Base-by-base conservation (phyloP, 2,113 vertebrate species). In the Ancistrus triradiatus region DNA sequence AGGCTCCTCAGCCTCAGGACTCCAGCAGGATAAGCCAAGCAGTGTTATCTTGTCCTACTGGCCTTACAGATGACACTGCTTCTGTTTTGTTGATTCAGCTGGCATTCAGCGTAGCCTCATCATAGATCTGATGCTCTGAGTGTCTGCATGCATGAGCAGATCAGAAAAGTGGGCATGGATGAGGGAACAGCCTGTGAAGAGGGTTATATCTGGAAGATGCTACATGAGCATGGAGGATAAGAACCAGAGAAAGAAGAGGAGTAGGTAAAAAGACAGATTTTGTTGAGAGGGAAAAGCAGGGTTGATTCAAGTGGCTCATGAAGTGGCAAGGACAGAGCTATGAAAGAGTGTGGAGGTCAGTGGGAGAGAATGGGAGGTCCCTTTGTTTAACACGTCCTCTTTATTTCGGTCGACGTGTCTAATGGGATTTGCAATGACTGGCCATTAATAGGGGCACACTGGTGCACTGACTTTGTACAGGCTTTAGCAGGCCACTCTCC, bases 381-480 rank as follows among this genome's bases (percentile, higher is more conserved):
- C 74, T 88, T 90, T 88, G 85, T 88, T 88, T 86, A 89, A 90
- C 87, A 80, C 86, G 89, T 84, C 80, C 86, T 86, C 83, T 85
- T 86, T 89, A 86, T 87, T 86, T 88, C 82, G 85, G 85, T 77
- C 83, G 85, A 87, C 86, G 84, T 85, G 85, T 89, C 86, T 90
- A 90, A 87, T 84, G 77, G 85, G 86, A 90, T 87, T 89, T 85
- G 61, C 80, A 80, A 72, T 87, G 88, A 90, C 87, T 86, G 81
- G 77, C 72, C 77, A 78, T 80, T 88, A 90, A 87, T 87, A 77
- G 79, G 77, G 77, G 75, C 77, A 80, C 76, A 57, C 52, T 65
- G 73, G 84, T 84, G 80, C 77, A 43, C 50, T 4, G 73, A 75
- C 77, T 85, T 79, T 84, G 80, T 82, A 76, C 1, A n/a, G 71